These are phyloP conservation scores for Atopsyche davidsoni DNA, from an alignment of 1,140 invertebrate genomes.

Conservation along the genomic window DNA sequence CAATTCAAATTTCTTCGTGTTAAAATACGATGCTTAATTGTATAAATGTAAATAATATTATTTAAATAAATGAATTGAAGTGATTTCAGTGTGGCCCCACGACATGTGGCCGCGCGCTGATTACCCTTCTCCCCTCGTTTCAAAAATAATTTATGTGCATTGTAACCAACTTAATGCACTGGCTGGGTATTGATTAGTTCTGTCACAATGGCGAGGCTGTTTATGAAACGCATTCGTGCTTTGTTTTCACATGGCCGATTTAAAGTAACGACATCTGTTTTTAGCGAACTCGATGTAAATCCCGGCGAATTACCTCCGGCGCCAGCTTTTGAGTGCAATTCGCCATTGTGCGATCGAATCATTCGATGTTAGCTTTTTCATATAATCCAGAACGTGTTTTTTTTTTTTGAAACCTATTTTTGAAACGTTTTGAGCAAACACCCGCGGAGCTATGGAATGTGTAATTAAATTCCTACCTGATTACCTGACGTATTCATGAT, in stretches of 20 bases:
- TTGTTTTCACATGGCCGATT: constrained; percentile 2
- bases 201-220: constrained; percentile 7
- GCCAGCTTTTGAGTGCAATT: too few relatives aligned
- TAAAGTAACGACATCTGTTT: constrained; percentile 10
- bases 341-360: too few relatives aligned
- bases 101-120: constrained; percentile 29
- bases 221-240: not conserved
- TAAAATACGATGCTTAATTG: too few relatives aligned
- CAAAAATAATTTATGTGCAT: constrained; percentile 28
- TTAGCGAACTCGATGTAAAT: constrained; percentile 7
- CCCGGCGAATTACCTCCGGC: too few relatives aligned
- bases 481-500: too few relatives aligned
- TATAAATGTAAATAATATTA: not conserved
- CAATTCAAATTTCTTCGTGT: too few relatives aligned
- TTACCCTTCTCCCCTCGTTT: constrained; percentile 23
- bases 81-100: not conserved
- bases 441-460: too few relatives aligned
- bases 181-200: constrained; percentile 23
- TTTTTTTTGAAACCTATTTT: too few relatives aligned
- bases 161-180: constrained; percentile 22
- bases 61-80: not conserved
- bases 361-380: too few relatives aligned
- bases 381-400: too few relatives aligned
- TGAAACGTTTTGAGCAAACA: too few relatives aligned
- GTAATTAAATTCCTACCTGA: too few relatives aligned